A percentile compares a stretch with the other conserved stretches of the same genome.
Evolutionary conservation across 2,888 invertebrate species (phyloP).

Genomic region (Oligia fasciuncula): DNA sequence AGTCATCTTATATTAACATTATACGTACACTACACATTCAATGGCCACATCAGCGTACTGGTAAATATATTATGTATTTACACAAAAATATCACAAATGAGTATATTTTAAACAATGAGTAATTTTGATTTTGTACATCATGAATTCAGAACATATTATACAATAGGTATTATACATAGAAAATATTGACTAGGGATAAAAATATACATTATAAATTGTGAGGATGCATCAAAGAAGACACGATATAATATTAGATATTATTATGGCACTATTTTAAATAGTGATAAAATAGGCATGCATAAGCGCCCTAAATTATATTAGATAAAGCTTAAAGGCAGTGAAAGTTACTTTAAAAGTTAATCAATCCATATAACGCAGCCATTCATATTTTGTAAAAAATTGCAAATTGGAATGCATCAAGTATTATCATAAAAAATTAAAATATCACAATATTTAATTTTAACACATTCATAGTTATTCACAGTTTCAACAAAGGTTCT

Average conservation of each 20-base stretch:
- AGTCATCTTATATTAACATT: slow-evolving; percentile 60
- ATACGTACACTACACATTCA: slow-evolving; percentile 71
- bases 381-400: slow-evolving; percentile 64
- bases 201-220: slow-evolving; percentile 71
- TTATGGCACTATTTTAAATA: slow-evolving; percentile 88
- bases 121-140: slow-evolving; percentile 65
- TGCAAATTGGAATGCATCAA: slow-evolving; percentile 63
- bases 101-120: slow-evolving; percentile 77
- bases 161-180: slow-evolving; percentile 51
- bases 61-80: slow-evolving; percentile 84
- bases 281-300: slow-evolving; percentile 82
- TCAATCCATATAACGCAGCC: slow-evolving; percentile 69
- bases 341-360: slow-evolving; percentile 62
- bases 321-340: slow-evolving; percentile 84
- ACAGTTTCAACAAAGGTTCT: slow-evolving; percentile 66
- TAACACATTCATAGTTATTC: slow-evolving; percentile 66
- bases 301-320: slow-evolving; percentile 71
- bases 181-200: slow-evolving; percentile 81
- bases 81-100: slow-evolving; percentile 86
- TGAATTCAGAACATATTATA: slow-evolving; percentile 64
- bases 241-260: slow-evolving; percentile 57
- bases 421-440: slow-evolving; percentile 64
- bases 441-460: slow-evolving; percentile 78
- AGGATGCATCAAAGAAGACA: slow-evolving; percentile 71
- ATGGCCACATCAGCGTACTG: slow-evolving; percentile 85